Conservation (phyloP, 2,888 invertebrate species). For the Melolontha melolontha region DNA sequence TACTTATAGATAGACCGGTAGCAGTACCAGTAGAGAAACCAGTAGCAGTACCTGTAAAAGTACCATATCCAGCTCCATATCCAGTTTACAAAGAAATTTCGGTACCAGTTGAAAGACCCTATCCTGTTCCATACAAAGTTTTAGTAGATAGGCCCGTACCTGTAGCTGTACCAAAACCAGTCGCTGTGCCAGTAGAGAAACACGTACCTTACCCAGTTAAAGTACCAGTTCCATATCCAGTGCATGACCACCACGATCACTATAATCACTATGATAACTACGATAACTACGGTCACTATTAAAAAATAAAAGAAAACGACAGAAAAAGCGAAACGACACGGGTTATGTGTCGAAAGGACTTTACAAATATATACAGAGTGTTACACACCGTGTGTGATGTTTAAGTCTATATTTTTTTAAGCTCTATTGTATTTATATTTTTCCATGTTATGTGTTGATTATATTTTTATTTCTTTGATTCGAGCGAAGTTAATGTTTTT, state of each 20-base stretch:
- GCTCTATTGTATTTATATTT: conserved; percentile 42
- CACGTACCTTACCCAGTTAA: conserved; percentile 67
- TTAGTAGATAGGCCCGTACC: conserved; percentile 79
- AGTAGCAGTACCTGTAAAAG: conserved; percentile 74
- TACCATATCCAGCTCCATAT: conserved; percentile 77
- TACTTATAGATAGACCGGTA: conserved; percentile 67
- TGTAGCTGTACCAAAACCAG: conserved; percentile 78
- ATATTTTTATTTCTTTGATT: conserved; percentile 12
- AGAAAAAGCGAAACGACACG: conserved; percentile 22
- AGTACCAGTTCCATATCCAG: conserved; percentile 71
- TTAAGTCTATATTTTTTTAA: conserved; percentile 28
- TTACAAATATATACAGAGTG: conserved; percentile 2
- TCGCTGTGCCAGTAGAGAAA: conserved; percentile 77
- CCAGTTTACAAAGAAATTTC: conserved; percentile 75
- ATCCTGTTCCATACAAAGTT: conserved; percentile 62
- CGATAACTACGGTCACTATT: conserved; percentile 42
- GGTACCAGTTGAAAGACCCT: conserved; percentile 73
- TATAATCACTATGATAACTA: conserved; percentile 37
- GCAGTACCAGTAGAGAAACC: conserved; percentile 75
- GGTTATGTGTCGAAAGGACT: conserved; percentile 15
- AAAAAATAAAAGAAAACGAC: conserved; percentile 5
- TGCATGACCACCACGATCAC: conserved; percentile 47
- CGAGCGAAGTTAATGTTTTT: conserved; percentile 14
- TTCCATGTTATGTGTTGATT: conserved; percentile 26
- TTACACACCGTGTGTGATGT: conserved; percentile 41